Evolutionary conservation across 2,113 vertebrate species (phyloP), one percentile per base, ranked within the genome.

Genomic region (Chauna torquata): DNA sequence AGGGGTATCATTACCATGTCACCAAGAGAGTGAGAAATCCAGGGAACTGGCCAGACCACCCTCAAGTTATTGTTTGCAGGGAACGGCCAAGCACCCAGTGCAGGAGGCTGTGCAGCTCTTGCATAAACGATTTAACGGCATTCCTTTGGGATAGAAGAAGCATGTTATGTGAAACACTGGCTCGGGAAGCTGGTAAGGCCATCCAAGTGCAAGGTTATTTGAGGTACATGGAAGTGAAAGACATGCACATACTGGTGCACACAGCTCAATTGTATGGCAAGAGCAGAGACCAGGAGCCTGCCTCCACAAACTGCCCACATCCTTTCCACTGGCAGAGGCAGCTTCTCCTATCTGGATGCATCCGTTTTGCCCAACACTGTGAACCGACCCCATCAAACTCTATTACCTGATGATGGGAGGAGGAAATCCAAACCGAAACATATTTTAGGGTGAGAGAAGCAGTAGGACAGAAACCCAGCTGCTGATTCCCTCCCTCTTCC

Each of bases 151-250:
- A 70, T 17, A 11, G 12, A 32, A 17, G 44, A 70, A 75, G 34
- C 34, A 13, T 0, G 1, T 58, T 19, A 38, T 0, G 0, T 19
- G 55, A 92, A 80, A 28, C 30, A 30, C 42, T 61, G 54, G 23
- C 49, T 71, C 18, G n/a, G 38, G 50, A 12, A 72, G 38, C 4
- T 44, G 58, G 19, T 55, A 47, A 65, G 38, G 32, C 36, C 58
- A 59, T 42, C 20, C 8, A 27, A 52, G 8, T 36, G 54, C 24
- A 15, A 52, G 59, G 34, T 28, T 40, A 57, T 36, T 36, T 47
- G 50, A 36, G 18, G n/a, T 30, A 75, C 2, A 1, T 32, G 30
- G 27, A 82, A 57, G 11, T 32, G 47, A 44, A 83, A 70, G 45
- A n/a, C 19, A 8, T 34, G 0, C 27, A 8, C 11, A 5, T 8